Evolutionary conservation across 2,888 invertebrate genomes (phyloP), one percentile per base, ranked within the genome.

Genomic region (Drosophila tanythrix): DNA sequence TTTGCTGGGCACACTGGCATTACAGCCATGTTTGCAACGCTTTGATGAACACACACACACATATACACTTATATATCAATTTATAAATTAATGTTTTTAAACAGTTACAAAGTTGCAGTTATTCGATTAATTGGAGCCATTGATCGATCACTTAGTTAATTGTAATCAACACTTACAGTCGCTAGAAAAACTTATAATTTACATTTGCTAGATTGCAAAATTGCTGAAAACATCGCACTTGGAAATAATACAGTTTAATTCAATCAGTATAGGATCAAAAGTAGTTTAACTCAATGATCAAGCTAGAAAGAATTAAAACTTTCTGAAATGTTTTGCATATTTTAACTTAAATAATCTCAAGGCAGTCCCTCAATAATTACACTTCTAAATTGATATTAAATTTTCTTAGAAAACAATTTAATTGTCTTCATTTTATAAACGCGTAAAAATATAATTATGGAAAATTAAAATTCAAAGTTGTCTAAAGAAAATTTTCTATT

Each of bases 1-100:
- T 31, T 40, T 57, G 38, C 15, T 13, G 56, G 62, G 13, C 40
- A 70, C 35, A 70, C 55, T 40, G 13, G 15, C 35, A 46, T 25
- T 43, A 27, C n/a, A 18, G 21, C 18, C 31, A 13, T 10, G n/a
- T 57, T 70, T 31, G 56, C 53, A 51, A 35, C 59, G 33, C 50
- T 21, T 27, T 10, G 6, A 5, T 36, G 10, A 11, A 31, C 25
- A 46, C 46, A 3, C 6, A 21, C 46, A 46, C 13, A 38, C 7
- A 15, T 15, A 13, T 15, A 35, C 13, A 43, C 43, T 4, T 2
- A 21, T 21, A 15, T 13, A 21, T 25, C 3, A 15, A 25, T 46
- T 25, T 15, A 46, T 25, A 15, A 10, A 40, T 40, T 38, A 0
- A 25, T 46, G 3, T 2, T 46, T 21, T 25, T 8, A 3, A 15